These are phyloP conservation scores for Aleiodes sp. DNA, from an alignment of 1,140 invertebrate genomes.

Conservation along the genomic window DNA sequence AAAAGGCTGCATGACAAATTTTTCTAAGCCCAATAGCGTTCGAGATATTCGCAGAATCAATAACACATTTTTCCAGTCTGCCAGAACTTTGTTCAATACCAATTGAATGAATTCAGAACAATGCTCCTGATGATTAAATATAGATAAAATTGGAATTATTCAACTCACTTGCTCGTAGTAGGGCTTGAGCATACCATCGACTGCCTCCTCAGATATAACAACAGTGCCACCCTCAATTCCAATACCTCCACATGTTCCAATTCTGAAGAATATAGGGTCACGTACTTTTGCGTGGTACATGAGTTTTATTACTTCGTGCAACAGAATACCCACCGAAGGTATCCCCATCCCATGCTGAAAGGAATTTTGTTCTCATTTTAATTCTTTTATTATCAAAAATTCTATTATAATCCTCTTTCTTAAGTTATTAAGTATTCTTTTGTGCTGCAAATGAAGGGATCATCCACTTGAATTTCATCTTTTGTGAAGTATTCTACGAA, in stretches of 20 bases:
- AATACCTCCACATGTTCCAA: conserved; percentile 94
- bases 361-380: neutral
- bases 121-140: too few species aligned
- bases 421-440: too few species aligned
- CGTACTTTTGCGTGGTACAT: conserved; percentile 90
- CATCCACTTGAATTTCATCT: neutral
- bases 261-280: conserved; percentile 90
- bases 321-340: conserved; percentile 88
- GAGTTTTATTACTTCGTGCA: conserved; percentile 94
- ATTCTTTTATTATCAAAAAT: too few species aligned
- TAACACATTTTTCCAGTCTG: too few species aligned
- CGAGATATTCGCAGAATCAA: too few species aligned
- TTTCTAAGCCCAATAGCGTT: too few species aligned
- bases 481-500: conserved; percentile 1
- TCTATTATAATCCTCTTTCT: too few species aligned
- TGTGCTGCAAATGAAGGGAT: too few species aligned
- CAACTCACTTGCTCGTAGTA: conserved; percentile 72
- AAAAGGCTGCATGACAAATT: too few species aligned
- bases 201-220: conserved; percentile 86
- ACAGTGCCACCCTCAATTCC: conserved; percentile 89
- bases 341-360: conserved; percentile 92
- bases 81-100: too few species aligned
- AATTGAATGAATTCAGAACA: too few species aligned
- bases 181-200: conserved; percentile 82
- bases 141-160: neutral